Conservation (phyloP, 2,113 vertebrate genomes). For the Toxotes jaculatrix region DNA sequence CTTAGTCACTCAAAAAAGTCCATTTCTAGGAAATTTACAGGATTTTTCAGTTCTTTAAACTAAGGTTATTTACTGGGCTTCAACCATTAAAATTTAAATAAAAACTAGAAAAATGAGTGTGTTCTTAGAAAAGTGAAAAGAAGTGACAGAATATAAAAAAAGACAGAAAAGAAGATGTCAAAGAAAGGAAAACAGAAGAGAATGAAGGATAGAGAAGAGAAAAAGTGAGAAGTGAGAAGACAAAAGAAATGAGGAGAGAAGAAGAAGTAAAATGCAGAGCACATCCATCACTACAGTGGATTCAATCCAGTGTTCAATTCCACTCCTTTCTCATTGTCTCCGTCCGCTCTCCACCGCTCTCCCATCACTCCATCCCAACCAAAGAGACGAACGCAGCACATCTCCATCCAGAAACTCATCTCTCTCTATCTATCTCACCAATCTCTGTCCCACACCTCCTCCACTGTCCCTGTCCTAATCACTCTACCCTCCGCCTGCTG, state of each 20-base stretch:
- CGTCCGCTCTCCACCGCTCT: constrained; percentile 16
- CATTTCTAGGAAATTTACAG: no score
- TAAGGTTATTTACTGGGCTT: no score
- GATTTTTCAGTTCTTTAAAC: no score
- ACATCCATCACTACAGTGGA: constrained; percentile 27
- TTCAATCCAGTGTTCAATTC: constrained; percentile 27
- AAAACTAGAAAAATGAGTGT: no score
- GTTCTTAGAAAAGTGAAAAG: neutral
- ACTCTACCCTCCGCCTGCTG: constrained; percentile 26
- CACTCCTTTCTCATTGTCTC: constrained; percentile 42
- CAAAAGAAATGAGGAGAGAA: neutral
- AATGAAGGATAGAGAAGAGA: neutral
- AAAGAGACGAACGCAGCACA: constrained; percentile 33
- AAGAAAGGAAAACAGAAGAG: neutral
- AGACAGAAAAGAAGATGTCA: neutral
- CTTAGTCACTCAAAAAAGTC: no score
- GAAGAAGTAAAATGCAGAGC: neutral
- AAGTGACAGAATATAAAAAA: no score
- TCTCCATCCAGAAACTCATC: constrained; percentile 39
- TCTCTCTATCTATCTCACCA: neutral
- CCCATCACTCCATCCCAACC: constrained; percentile 50
- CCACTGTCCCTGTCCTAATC: constrained; percentile 36
- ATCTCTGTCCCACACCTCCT: constrained; percentile 27
- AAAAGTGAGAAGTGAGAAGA: neutral
- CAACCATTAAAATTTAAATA: no score